phyloP scores from a whole-genome alignment of 2,113 vertebrate species.

The Rostratula benghalensis region DNA sequence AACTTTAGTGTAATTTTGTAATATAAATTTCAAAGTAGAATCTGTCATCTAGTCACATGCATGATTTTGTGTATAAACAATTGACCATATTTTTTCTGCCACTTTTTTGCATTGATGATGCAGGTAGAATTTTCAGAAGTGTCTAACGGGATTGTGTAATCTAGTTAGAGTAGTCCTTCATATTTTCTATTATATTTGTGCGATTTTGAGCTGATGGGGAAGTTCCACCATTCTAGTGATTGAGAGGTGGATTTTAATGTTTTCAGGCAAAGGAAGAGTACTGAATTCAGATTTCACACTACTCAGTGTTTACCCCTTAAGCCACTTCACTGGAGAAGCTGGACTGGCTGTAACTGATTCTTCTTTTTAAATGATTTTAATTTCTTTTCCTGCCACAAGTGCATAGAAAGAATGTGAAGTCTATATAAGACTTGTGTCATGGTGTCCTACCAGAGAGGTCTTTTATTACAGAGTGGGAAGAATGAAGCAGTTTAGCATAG shows the following conservation, averaged over 20 bases:
- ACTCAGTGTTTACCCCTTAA: background rate
- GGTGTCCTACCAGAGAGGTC: background rate
- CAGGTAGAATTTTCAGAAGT: background rate
- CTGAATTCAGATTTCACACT: background rate
- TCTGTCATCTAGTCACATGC: background rate
- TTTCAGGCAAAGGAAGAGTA: background rate
- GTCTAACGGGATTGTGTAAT: background rate
- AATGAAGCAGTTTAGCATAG: background rate
- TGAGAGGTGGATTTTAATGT: background rate
- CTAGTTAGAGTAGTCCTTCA: background rate
- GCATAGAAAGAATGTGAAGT: background rate
- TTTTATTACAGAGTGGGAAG: background rate
- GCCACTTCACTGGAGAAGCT: background rate
- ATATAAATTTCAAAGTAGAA: background rate
- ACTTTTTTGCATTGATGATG: background rate
- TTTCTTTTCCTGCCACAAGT: background rate
- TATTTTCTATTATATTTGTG: background rate
- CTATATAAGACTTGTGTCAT: background rate
- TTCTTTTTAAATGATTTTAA: background rate
- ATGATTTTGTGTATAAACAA: background rate
- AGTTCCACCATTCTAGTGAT: background rate
- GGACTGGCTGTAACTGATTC: background rate
- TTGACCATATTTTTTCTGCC: background rate
- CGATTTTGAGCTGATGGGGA: constrained; percentile 19
- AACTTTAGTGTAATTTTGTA: background rate